Evolutionary conservation across 2,797 vertebrate species (phyloP).

Genomic region (Chromobotia macracanthus): DNA sequence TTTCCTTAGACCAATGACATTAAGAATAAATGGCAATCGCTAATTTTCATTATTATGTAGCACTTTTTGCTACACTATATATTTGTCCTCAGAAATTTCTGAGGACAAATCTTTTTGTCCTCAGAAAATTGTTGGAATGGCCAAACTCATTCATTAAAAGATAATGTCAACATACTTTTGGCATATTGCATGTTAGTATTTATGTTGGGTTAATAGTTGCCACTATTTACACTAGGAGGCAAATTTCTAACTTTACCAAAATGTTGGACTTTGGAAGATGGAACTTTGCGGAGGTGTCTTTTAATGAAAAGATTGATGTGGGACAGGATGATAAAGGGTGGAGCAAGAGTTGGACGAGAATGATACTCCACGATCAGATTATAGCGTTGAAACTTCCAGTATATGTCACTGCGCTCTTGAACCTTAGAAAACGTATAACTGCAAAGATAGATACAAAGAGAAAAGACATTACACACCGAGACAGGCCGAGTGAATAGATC

Average conservation of each 20-base stretch:
- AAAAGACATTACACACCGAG: neutral
- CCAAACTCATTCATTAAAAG: too few relatives aligned
- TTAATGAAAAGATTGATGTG: conserved; percentile 83
- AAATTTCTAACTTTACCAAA: conserved; percentile 75
- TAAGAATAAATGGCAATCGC: too few relatives aligned
- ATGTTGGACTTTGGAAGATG: conserved; percentile 74
- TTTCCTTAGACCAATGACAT: too few relatives aligned
- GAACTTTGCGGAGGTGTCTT: conserved; percentile 71
- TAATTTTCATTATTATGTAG: too few relatives aligned
- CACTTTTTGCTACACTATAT: too few relatives aligned
- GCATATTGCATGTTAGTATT: too few relatives aligned
- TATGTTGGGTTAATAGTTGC: too few relatives aligned
- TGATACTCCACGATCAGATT: conserved; percentile 89
- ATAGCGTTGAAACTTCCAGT: conserved; percentile 93
- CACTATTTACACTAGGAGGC: neutral
- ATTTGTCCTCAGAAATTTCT: too few relatives aligned
- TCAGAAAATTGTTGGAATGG: too few relatives aligned
- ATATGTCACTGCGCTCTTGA: conserved; percentile 87
- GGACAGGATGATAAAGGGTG: conserved; percentile 88
- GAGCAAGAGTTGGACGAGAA: conserved; percentile 84
- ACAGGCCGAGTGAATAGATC: neutral
- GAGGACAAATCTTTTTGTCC: too few relatives aligned
- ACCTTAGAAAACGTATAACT: conserved; percentile 88
- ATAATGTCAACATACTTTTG: too few relatives aligned
- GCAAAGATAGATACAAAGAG: conserved; percentile 28